Percentiles rank a stretch among this genome's conserved stretches.
These are phyloP conservation scores for Solenodon paradoxus DNA, from an alignment of 2,113 vertebrate genomes.

Conservation along the genomic window DNA sequence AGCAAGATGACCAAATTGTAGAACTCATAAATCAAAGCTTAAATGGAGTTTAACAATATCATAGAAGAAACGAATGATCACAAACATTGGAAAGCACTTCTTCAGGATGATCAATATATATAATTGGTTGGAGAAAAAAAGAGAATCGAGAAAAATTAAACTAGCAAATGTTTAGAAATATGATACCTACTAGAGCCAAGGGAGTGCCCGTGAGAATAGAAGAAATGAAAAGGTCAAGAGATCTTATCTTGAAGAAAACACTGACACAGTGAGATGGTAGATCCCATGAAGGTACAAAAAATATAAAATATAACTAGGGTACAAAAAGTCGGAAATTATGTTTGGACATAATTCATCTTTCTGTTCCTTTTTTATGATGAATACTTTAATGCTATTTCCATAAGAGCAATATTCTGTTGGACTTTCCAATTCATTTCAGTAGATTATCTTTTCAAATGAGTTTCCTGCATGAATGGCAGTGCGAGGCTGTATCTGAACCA, in stretches of 20 bases:
- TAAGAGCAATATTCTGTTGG: not conserved
- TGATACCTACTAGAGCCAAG: accelerated
- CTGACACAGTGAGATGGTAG: not conserved
- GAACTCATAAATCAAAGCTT: not conserved
- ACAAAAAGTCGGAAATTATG: not conserved
- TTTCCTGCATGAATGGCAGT: not conserved
- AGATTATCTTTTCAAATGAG: not conserved
- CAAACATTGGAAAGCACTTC: not conserved
- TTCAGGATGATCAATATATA: not conserved
- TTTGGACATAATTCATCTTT: not conserved
- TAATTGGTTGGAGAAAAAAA: not conserved
- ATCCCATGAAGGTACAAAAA: not conserved
- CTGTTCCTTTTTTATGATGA: not conserved
- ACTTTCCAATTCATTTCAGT: conserved; percentile 25
- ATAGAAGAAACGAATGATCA: not conserved
- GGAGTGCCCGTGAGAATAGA: not conserved
- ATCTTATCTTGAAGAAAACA: not conserved
- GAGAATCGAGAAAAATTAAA: not conserved
- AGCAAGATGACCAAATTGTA: not conserved
- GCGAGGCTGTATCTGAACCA: not conserved
- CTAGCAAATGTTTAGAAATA: not conserved
- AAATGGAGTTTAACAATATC: not conserved
- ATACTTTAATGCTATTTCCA: not conserved
- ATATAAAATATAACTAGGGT: not conserved
- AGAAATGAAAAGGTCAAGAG: not conserved